Evolutionary conservation across 2,888 invertebrate genomes (phyloP).

Genomic region (Tuta absoluta): DNA sequence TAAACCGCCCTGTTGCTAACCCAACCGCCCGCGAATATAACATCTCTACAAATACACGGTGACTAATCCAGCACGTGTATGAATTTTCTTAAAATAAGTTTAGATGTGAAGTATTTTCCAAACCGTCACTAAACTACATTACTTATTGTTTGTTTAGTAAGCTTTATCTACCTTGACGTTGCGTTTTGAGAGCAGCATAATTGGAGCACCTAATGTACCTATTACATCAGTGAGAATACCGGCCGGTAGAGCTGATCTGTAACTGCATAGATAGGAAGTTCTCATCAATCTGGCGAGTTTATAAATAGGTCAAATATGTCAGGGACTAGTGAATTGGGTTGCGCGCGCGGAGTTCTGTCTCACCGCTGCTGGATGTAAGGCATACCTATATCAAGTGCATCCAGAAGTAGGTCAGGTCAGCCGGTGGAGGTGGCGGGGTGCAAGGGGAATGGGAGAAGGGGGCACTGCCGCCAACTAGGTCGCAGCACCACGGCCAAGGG

Average conservation of each 20-base stretch:
- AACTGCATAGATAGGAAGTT: slow-evolving; percentile 23
- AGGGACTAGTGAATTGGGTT: slow-evolving; percentile 45
- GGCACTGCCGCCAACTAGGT: slow-evolving; percentile 61
- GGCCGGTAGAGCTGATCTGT: slow-evolving; percentile 13
- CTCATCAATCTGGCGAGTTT: slow-evolving; percentile 23
- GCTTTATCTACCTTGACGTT: slow-evolving; percentile 8
- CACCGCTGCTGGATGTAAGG: slow-evolving; percentile 50
- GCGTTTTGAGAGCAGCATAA: background rate
- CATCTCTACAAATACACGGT: slow-evolving; percentile 26
- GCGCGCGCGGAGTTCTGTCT: slow-evolving; percentile 46
- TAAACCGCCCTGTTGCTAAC: slow-evolving; percentile 45
- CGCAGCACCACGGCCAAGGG: slow-evolving; percentile 78
- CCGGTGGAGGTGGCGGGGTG: slow-evolving; percentile 47
- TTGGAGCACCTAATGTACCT: background rate
- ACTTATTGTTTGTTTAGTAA: background rate
- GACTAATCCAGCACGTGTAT: slow-evolving; percentile 25
- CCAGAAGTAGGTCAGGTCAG: slow-evolving; percentile 71
- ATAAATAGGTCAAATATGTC: slow-evolving; percentile 43
- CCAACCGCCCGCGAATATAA: slow-evolving; percentile 36
- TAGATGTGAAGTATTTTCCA: slow-evolving; percentile 12
- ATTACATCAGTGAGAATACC: background rate
- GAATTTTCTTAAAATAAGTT: slow-evolving; percentile 10
- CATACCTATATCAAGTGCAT: slow-evolving; percentile 64
- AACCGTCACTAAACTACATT: slow-evolving; percentile 8
- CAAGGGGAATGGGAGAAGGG: slow-evolving; percentile 39